Conservation (phyloP, 2,113 vertebrate species). For the Rhinopomastus cyanomelas region DNA sequence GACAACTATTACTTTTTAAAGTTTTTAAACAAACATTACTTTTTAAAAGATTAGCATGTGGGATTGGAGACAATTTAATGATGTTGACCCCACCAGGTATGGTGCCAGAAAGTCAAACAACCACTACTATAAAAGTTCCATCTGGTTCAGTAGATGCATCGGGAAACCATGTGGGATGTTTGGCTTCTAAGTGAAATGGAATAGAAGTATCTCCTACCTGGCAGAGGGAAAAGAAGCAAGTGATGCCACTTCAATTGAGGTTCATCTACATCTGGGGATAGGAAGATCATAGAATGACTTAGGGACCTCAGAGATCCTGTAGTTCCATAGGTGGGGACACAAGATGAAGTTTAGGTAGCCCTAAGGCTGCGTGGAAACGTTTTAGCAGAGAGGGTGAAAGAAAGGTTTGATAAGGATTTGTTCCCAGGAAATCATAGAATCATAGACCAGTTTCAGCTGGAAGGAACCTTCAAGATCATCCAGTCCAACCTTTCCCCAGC, state of each 20-base stretch:
- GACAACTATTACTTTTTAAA: no score
- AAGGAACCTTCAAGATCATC: no score
- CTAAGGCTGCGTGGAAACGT: neutral
- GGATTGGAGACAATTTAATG: constrained; percentile 4
- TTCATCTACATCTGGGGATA: neutral
- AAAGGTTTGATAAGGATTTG: neutral
- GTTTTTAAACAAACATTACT: no score
- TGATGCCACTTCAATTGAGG: neutral
- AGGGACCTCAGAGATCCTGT: no score
- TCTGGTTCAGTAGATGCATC: neutral
- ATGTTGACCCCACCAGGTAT: neutral
- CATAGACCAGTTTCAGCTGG: no score
- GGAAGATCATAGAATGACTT: neutral
- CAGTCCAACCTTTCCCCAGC: no score
- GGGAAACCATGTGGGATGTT: neutral
- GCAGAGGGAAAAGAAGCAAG: neutral
- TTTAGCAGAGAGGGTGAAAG: neutral
- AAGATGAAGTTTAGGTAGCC: neutral
- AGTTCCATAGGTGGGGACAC: no score
- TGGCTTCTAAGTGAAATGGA: neutral
- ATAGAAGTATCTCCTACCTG: neutral
- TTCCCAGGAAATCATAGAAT: neutral
- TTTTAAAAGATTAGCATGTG: neutral
- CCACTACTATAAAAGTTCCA: neutral
- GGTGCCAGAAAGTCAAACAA: neutral